Percentiles rank a stretch among this genome's conserved stretches.
phyloP scores from a whole-genome alignment of 2,888 invertebrate genomes.

The Psylliodes chrysocephalus region DNA sequence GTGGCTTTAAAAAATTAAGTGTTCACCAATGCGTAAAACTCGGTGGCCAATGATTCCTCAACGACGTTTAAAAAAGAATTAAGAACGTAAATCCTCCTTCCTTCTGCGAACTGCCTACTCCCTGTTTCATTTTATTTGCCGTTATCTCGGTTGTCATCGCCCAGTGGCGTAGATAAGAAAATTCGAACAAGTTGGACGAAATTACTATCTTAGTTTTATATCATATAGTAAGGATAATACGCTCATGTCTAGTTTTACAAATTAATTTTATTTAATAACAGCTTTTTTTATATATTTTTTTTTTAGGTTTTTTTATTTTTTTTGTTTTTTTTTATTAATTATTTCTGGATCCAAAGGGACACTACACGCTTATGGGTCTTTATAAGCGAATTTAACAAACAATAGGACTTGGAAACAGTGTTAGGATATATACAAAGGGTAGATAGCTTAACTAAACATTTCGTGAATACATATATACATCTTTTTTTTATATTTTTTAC shows the following conservation, averaged over 20 bases:
- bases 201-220: background rate
- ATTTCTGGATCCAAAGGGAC: no score
- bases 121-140: background rate
- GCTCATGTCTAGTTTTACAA: no score
- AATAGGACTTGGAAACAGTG: no score
- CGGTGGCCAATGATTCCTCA: conserved; percentile 32
- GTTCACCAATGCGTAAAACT: conserved; percentile 33
- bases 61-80: conserved; percentile 41
- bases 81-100: conserved; percentile 34
- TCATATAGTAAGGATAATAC: no score
- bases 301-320: background rate
- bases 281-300: no score
- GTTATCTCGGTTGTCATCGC: background rate
- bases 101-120: conserved; percentile 23
- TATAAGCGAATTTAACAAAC: no score
- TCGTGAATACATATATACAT: no score
- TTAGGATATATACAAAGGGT: no score
- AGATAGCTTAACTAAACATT: no score
- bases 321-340: background rate
- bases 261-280: no score
- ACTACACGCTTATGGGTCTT: no score
- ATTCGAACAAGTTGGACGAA: background rate
- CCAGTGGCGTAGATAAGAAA: background rate
- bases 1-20: conserved; percentile 13
- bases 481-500: no score